A percentile compares a stretch with the other conserved stretches of the same genome.
phyloP scores from a whole-genome alignment of 2,797 vertebrate genomes.

The Pogoniulus pusillus region DNA sequence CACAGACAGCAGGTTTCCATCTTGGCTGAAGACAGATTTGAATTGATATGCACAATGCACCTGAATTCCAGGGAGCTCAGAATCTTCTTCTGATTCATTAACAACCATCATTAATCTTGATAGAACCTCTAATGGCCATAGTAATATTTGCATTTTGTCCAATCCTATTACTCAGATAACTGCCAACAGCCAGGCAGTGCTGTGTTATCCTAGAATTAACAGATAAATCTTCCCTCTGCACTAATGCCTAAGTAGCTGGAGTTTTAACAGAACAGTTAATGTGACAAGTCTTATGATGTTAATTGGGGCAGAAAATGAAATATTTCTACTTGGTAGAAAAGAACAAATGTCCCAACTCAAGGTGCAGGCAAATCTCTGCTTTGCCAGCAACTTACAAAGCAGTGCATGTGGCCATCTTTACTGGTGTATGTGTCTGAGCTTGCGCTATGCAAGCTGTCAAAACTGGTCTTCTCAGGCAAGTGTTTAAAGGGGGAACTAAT shows the following conservation, averaged over 20 bases:
- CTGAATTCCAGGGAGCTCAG: conserved; percentile 19
- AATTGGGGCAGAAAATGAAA: conserved; percentile 69
- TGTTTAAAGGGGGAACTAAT: neutral
- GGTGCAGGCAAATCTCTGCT: conserved; percentile 8
- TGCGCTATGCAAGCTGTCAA: neutral
- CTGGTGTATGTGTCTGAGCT: neutral
- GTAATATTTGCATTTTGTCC: conserved; percentile 41
- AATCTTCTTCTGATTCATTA: conserved; percentile 28
- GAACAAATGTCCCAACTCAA: conserved; percentile 33
- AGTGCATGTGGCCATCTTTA: neutral
- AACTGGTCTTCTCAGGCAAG: neutral
- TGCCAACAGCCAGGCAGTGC: conserved; percentile 21
- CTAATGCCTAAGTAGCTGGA: conserved; percentile 60
- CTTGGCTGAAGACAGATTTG: neutral
- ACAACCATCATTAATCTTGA: neutral
- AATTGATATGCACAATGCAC: neutral
- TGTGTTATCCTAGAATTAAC: conserved; percentile 61
- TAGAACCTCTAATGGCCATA: conserved; percentile 6
- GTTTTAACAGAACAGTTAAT: conserved; percentile 55
- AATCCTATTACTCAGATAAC: conserved; percentile 60
- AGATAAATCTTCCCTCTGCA: conserved; percentile 54
- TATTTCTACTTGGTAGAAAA: conserved; percentile 60
- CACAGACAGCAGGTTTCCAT: neutral
- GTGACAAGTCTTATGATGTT: conserved; percentile 63
- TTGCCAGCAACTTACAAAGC: neutral